Conservation (phyloP, 2,888 invertebrate genomes). For the Phania funesta region DNA sequence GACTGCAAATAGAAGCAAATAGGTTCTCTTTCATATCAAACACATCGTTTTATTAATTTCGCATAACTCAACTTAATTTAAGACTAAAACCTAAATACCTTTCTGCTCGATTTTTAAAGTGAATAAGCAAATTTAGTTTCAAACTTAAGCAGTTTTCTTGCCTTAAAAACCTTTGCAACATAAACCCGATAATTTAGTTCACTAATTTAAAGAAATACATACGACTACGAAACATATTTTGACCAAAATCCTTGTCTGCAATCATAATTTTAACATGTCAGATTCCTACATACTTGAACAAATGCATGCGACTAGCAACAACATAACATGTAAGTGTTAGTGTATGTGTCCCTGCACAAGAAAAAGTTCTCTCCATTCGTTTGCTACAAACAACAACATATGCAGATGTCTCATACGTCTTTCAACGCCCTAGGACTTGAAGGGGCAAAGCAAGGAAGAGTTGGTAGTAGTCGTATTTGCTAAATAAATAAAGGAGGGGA, state of each 20-base stretch:
- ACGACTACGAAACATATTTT: conserved; percentile 36
- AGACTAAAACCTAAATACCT: neutral
- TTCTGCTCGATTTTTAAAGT: conserved; percentile 67
- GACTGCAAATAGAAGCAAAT: no score
- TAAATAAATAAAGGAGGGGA: neutral
- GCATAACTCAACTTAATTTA: no score
- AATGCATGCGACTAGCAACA: conserved; percentile 59
- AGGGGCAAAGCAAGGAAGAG: neutral
- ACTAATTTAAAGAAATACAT: neutral
- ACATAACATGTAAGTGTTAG: conserved; percentile 35
- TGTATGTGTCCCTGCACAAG: conserved; percentile 10
- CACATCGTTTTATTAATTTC: no score
- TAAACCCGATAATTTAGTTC: neutral
- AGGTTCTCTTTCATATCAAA: no score
- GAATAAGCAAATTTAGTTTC: conserved; percentile 49
- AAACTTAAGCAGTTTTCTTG: neutral
- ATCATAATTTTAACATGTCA: conserved; percentile 66
- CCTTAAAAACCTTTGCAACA: neutral
- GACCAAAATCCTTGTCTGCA: conserved; percentile 64
- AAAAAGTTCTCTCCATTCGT: conserved; percentile 20
- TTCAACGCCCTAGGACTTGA: conserved; percentile 49
- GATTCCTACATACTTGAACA: conserved; percentile 56
- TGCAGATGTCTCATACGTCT: conserved; percentile 63
- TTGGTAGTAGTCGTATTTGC: conserved; percentile 18
- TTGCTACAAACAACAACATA: conserved; percentile 47